A percentile compares a stretch with the other conserved stretches of the same genome.
phyloP scores from a whole-genome alignment of 1,140 invertebrate species.

The Lasaia peninsularis region DNA sequence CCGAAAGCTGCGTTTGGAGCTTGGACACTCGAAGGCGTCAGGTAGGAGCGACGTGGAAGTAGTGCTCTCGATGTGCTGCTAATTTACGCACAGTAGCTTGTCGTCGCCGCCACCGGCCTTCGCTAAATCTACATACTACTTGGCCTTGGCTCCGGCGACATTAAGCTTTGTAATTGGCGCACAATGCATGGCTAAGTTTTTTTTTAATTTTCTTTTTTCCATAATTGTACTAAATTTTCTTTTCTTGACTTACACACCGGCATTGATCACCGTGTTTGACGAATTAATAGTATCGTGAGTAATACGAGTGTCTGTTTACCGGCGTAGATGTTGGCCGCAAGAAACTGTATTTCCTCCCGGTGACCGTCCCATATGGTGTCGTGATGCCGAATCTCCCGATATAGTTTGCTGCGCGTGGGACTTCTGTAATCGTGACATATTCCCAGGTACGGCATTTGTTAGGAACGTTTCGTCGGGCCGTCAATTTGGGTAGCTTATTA shows the following conservation, averaged over 20 bases:
- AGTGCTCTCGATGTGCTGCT: constrained; percentile 48
- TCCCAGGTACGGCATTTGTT: constrained; percentile 55
- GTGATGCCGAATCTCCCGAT: constrained; percentile 72
- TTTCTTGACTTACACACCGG: constrained; percentile 45
- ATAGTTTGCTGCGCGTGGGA: constrained; percentile 80
- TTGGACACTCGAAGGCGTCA: constrained; percentile 65
- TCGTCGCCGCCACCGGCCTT: constrained; percentile 31
- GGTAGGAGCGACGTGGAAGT: constrained; percentile 68
- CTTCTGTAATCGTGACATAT: constrained; percentile 79
- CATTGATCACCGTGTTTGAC: constrained; percentile 58
- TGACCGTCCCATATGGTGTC: constrained; percentile 80
- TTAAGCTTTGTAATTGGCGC: constrained; percentile 46
- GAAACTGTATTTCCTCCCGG: constrained; percentile 76
- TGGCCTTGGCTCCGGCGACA: constrained; percentile 17
- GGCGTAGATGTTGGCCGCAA: constrained; percentile 79
- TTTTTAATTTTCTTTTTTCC: constrained; percentile 46
- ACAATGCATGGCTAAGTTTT: constrained; percentile 58
- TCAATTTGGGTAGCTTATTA: constrained; percentile 54
- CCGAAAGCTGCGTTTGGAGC: constrained; percentile 66
- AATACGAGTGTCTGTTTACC: constrained; percentile 47
- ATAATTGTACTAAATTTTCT: constrained; percentile 61
- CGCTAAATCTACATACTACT: background rate
- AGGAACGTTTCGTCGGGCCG: constrained; percentile 52
- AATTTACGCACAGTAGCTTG: constrained; percentile 47
- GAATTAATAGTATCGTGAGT: constrained; percentile 26